Base-by-base conservation (phyloP, 1,140 invertebrate species). In the Homalodisca vitripennis region DNA sequence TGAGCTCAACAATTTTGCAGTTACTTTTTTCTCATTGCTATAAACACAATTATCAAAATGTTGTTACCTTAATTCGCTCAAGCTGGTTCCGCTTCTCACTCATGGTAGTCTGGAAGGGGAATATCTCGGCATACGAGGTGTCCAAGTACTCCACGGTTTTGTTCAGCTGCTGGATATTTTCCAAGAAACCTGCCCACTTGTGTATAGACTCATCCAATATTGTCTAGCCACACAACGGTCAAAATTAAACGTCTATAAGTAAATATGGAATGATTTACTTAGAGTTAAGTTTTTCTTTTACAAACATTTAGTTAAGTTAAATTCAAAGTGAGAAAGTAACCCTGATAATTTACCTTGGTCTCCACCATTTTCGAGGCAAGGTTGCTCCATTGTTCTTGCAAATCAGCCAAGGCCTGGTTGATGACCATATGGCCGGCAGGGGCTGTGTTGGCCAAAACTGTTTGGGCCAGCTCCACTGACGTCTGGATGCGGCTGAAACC, bases 391-490 rank as follows among this genome's bases (percentile, higher is more conserved):
- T 94, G 88, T 76, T 94, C 92, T 83, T 98, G 95, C 57, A 98
- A 80, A 65, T 88, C 86, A 14, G 90, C 87, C 20, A 98, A 81
- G 24, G 88, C 86, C 71, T 92, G 89, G 74, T 96, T 95, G 57
- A 98, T 94, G 10, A 86, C 84, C 72, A 90, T 88, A 75, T 98
- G 94, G 0, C 95, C 96, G 53, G 85, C 78, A 0, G 94, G 90
- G 2, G 94, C 91, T 0, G 95, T 98, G 75, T 97, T 97, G 0
- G 93, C 93, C 69, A 98, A 79, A n/a, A 98, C 93, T 73, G 88
- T 88, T 80, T 98, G 95, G 0, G 93, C 92, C 73, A 93, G 80
- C 78, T 98, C 95, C 22, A 97, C 87, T 29, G 94, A 86, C 66
- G 86, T 87, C 77, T 98, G 93, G 41, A 89, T 88, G 80, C 92